Evolutionary conservation across 2,113 vertebrate genomes (phyloP).

Genomic region (Sinocyclocheilus anshuiensis): DNA sequence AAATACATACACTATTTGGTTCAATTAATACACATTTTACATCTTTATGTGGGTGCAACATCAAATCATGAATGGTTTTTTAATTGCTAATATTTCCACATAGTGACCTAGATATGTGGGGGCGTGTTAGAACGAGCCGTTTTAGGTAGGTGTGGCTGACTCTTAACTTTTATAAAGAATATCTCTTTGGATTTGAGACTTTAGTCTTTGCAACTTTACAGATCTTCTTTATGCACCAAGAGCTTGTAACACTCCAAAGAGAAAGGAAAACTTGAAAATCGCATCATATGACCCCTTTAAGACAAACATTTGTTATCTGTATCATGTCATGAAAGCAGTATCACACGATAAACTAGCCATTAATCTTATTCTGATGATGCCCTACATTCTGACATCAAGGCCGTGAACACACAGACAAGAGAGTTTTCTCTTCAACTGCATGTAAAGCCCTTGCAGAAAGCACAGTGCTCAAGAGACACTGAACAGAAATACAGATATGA

Average conservation of each 20-base stretch:
- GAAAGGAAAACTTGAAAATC: too few relatives aligned
- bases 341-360: not conserved
- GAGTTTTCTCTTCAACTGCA: not conserved
- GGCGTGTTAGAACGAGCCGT: too few relatives aligned
- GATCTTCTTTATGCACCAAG: too few relatives aligned
- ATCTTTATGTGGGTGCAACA: too few relatives aligned
- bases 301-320: not conserved
- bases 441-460: not conserved
- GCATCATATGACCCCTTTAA: too few relatives aligned
- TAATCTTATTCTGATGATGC: not conserved
- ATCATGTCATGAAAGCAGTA: not conserved
- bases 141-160: too few relatives aligned
- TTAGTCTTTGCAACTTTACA: too few relatives aligned
- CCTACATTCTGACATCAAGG: conserved; percentile 4
- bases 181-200: too few relatives aligned
- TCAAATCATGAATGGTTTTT: not conserved
- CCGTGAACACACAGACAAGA: not conserved
- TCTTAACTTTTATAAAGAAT: too few relatives aligned
- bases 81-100: too few relatives aligned
- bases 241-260: too few relatives aligned
- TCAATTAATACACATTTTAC: not conserved
- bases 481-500: not conserved
- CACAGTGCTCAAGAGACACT: not conserved
- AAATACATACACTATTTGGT: not conserved
- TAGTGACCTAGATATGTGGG: too few relatives aligned